These are phyloP conservation scores for Cyrtorhinus lividipennis DNA, from an alignment of 1,140 invertebrate species.

Conservation along the genomic window DNA sequence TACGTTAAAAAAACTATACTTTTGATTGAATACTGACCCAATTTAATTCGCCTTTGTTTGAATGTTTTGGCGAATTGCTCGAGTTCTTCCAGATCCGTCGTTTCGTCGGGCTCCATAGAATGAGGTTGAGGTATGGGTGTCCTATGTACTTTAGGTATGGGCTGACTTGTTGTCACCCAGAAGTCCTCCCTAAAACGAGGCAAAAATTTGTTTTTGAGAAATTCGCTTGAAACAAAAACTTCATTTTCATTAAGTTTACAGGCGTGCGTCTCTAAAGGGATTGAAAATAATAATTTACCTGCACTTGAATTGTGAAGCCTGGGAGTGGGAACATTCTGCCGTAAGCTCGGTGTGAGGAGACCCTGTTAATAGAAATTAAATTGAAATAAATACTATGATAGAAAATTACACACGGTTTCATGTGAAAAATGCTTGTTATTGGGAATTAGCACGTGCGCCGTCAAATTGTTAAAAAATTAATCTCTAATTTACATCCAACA, in stretches of 20 bases:
- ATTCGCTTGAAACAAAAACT: neutral
- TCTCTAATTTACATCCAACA: too few species aligned
- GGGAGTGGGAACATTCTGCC: constrained; percentile 30
- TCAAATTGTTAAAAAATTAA: too few species aligned
- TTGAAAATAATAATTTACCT: constrained; percentile 33
- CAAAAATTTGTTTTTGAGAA: constrained; percentile 73
- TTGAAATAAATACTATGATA: constrained; percentile 14
- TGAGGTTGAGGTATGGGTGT: constrained; percentile 35
- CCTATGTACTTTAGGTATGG: constrained; percentile 32
- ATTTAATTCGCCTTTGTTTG: constrained; percentile 87
- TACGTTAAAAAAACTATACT: too few species aligned
- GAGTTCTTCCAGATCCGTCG: constrained; percentile 86
- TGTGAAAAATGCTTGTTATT: too few species aligned
- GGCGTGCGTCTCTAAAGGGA: too few species aligned
- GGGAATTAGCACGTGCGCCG: too few species aligned
- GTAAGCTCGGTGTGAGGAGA: constrained; percentile 32
- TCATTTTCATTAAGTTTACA: neutral
- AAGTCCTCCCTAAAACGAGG: constrained; percentile 30
- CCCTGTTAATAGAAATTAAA: constrained; percentile 28
- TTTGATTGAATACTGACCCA: too few species aligned
- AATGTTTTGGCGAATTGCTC: constrained; percentile 96
- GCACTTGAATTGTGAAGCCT: constrained; percentile 34
- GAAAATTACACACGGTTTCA: too few species aligned
- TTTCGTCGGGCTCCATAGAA: constrained; percentile 71
- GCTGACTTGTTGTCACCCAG: constrained; percentile 21